These are phyloP conservation scores for Tyto alba DNA, from an alignment of 2,113 vertebrate species.

Conservation along the genomic window DNA sequence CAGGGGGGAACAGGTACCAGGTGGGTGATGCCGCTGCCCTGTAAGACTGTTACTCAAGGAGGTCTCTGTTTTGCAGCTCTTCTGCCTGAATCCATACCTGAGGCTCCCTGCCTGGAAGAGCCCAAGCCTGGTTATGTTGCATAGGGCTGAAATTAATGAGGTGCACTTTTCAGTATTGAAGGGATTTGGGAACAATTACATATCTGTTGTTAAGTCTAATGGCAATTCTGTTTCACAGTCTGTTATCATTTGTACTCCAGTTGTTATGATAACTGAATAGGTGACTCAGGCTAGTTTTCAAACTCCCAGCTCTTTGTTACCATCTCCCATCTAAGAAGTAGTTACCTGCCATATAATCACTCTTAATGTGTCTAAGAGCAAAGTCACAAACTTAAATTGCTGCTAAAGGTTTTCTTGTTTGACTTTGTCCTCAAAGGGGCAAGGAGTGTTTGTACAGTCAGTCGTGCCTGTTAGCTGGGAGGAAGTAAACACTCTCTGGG, in stretches of 20 bases:
- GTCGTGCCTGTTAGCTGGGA: neutral
- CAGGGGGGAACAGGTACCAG: accelerated
- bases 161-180: neutral
- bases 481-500: neutral
- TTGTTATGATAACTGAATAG: neutral
- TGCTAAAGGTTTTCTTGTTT: neutral
- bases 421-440: neutral
- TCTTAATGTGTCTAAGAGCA: neutral
- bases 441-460: neutral
- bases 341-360: neutral
- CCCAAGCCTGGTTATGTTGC: neutral
- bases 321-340: neutral
- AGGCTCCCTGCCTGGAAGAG: neutral
- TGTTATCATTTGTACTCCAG: neutral
- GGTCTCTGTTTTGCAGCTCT: neutral
- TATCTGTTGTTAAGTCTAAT: neutral
- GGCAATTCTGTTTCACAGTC: neutral
- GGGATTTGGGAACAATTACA: neutral
- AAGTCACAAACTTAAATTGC: neutral
- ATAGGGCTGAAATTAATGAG: neutral
- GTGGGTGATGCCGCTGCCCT: neutral
- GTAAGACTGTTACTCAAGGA: neutral
- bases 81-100: neutral
- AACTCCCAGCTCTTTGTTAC: neutral
- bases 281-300: neutral